Evolutionary conservation across 2,888 invertebrate genomes (phyloP), one percentile per base, ranked within the genome.

Genomic region (Tribolium freemani): DNA sequence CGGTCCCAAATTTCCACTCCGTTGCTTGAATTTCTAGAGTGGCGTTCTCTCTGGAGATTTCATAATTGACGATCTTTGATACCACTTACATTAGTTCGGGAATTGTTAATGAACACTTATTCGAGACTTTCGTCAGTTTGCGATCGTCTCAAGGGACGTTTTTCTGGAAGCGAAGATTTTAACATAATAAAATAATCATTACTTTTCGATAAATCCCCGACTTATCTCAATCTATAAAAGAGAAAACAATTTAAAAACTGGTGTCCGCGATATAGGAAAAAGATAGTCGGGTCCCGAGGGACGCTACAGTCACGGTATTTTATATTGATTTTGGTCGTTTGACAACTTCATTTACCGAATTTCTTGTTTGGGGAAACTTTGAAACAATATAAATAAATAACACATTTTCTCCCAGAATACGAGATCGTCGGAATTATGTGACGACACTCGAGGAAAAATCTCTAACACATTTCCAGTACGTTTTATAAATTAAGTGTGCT

Each of bases 1-100:
- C 64, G 73, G 70, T 72, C 71, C 64, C 72, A 57, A 76, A 76
- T 77, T 77, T 77, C 76, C 73, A 76, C 73, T 72, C 54, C 30
- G 75, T 46, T 73, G 74, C 68, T 68, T 64, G 57, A 71, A 73
- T 73, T 71, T 71, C 75, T 58, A 50, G 31, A 57, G 64, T 69
- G 58, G 68, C 56, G 61, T 38, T 63, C 63, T 68, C 68, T 61
- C 69, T 56, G 31, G 69, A 61, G 71, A 72, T 67, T 72, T 74
- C 71, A 69, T 72, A 72, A 74, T 72, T 74, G 64, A 66, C 66
- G 69, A 74, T 74, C 74, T 72, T 69, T 74, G 64, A 74, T 74
- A 74, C 63, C 71, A 66, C 74, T 72, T 63, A 53, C 74, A 69
- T 74, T 71, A 74, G 69, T 74, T 72, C 63, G 71, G 30, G 57